A percentile compares a stretch with the other conserved stretches of the same genome.
phyloP scores from a whole-genome alignment of 2,797 vertebrate genomes.

The Meda fulgida region DNA sequence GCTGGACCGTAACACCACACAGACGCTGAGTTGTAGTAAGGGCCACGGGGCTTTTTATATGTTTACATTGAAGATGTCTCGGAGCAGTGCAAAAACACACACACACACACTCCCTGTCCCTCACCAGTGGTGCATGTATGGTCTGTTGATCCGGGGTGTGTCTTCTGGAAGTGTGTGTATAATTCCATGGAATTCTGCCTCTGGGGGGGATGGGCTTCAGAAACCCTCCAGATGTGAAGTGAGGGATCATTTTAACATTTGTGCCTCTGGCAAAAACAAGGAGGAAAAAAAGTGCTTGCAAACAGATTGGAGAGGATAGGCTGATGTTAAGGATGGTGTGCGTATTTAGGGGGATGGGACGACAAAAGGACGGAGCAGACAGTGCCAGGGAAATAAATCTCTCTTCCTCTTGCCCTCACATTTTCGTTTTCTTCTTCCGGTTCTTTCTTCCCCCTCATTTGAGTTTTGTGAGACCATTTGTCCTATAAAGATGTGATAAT shows the following conservation, averaged over 20 bases:
- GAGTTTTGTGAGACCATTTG: not conserved
- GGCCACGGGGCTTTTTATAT: slow-evolving; percentile 11
- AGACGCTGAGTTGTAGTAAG: not conserved
- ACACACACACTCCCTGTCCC: not conserved
- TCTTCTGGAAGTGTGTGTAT: slow-evolving; percentile 30
- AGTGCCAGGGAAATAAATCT: slow-evolving; percentile 9
- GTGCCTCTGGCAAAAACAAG: slow-evolving; percentile 38
- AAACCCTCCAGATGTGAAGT: slow-evolving; percentile 60
- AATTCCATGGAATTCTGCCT: slow-evolving; percentile 45
- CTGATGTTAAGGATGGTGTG: slow-evolving; percentile 10
- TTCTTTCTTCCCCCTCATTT: not conserved
- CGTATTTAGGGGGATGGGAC: slow-evolving; percentile 21
- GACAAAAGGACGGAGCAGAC: not conserved
- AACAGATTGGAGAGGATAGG: slow-evolving; percentile 15
- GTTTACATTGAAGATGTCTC: slow-evolving; percentile 26
- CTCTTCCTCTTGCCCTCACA: slow-evolving; percentile 4
- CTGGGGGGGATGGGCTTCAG: slow-evolving; percentile 55
- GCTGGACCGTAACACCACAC: slow-evolving; percentile 7
- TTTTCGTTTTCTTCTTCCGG: not conserved
- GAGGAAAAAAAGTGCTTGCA: slow-evolving; percentile 37
- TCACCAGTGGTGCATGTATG: not conserved
- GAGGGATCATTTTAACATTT: slow-evolving; percentile 44
- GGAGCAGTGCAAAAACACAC: slow-evolving; percentile 10
- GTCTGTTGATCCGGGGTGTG: slow-evolving; percentile 20
- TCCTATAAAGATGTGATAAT: slow-evolving; percentile 2